A percentile compares a stretch with the other conserved stretches of the same genome.
Conservation (phyloP, 2,888 invertebrate species). For the Arctia plantaginis region DNA sequence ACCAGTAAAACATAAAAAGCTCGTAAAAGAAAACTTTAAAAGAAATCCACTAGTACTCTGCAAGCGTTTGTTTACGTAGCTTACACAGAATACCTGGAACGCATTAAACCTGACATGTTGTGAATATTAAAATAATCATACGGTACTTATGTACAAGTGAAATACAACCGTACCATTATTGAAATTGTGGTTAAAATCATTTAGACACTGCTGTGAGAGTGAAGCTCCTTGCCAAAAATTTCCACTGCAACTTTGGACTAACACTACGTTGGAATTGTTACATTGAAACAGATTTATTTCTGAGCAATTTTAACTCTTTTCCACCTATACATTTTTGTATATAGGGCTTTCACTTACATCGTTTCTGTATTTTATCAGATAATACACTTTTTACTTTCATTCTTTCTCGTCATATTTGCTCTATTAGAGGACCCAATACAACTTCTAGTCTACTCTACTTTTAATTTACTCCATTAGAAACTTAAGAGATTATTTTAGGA, state of each 20-base stretch:
- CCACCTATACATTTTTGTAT: neutral
- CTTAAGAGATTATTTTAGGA: neutral
- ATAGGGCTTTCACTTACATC: neutral
- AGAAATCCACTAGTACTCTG: slow-evolving; percentile 22
- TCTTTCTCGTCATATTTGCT: neutral
- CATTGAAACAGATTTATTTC: slow-evolving; percentile 39
- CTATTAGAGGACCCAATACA: neutral
- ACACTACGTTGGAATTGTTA: slow-evolving; percentile 37
- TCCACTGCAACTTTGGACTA: slow-evolving; percentile 43
- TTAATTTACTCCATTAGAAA: neutral
- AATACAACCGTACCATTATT: slow-evolving; percentile 31
- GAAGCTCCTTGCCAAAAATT: slow-evolving; percentile 45
- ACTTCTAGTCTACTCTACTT: neutral
- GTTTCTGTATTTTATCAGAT: neutral
- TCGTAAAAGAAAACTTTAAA: slow-evolving; percentile 23
- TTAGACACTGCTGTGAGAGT: slow-evolving; percentile 11
- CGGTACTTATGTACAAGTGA: slow-evolving; percentile 22
- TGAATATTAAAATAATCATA: slow-evolving; percentile 64
- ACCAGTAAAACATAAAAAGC: slow-evolving; percentile 4
- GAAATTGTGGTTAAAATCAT: slow-evolving; percentile 30
- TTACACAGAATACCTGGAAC: slow-evolving; percentile 69
- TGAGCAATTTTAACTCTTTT: slow-evolving; percentile 24
- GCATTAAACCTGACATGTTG: slow-evolving; percentile 61
- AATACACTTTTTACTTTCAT: neutral
- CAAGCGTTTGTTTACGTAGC: slow-evolving; percentile 58